phyloP scores from a whole-genome alignment of 2,113 vertebrate species.

The Muntiacus reevesi region DNA sequence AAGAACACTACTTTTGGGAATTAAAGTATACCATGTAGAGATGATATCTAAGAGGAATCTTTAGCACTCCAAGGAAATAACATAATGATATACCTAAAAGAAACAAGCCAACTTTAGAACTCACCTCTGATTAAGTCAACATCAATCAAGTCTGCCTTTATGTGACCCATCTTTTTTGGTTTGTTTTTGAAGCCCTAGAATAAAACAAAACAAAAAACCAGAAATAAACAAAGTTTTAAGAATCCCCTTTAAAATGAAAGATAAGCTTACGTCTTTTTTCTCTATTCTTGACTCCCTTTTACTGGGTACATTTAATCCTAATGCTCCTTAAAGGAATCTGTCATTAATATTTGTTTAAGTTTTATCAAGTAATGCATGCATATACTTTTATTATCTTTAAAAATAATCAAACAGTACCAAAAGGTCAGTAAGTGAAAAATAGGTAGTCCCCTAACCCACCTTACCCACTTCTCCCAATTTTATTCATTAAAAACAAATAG shows the following conservation, averaged over 20 bases:
- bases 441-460: not conserved
- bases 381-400: not conserved
- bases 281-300: not conserved
- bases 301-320: not conserved
- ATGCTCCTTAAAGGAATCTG: not conserved
- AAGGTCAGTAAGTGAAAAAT: not conserved
- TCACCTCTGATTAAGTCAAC: slow-evolving; percentile 96
- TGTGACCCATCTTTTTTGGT: slow-evolving; percentile 91
- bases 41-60: not conserved
- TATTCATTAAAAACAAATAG: slow-evolving; percentile 3
- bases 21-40: not conserved
- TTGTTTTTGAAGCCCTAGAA: slow-evolving; percentile 91
- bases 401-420: not conserved
- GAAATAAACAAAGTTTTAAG: not conserved
- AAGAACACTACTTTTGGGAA: not conserved
- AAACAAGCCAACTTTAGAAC: slow-evolving; percentile 38
- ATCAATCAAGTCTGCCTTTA: slow-evolving; percentile 95
- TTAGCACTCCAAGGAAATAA: not conserved
- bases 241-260: not conserved
- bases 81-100: not conserved
- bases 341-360: not conserved
- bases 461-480: not conserved
- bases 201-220: slow-evolving; percentile 34
- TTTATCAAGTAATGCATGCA: not conserved
- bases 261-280: not conserved